Percentiles rank a stretch among this genome's conserved stretches.
phyloP scores from a whole-genome alignment of 2,888 invertebrate genomes.

The Tenthredo distinguenda region DNA sequence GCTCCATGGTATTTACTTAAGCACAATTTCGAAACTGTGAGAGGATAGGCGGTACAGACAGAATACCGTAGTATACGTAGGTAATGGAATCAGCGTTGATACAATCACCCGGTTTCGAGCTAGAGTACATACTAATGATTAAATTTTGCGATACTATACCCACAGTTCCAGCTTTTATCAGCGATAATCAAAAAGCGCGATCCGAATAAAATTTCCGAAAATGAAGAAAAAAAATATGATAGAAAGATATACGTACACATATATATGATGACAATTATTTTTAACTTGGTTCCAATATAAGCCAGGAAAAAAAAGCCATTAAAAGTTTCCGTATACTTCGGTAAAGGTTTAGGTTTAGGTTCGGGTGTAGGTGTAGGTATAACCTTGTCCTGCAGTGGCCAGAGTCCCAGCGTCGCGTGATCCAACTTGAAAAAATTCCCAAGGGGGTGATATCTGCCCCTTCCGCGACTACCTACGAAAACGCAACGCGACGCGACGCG shows the following conservation, averaged over 20 bases:
- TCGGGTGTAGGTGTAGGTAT: constrained; percentile 60
- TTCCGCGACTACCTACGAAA: background rate
- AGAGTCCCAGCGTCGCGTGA: background rate
- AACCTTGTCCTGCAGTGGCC: constrained; percentile 61
- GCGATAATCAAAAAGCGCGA: background rate
- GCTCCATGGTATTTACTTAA: background rate
- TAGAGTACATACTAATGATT: background rate
- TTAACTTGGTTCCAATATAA: constrained; percentile 66
- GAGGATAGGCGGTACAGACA: background rate
- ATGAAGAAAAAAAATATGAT: background rate
- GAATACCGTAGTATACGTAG: background rate
- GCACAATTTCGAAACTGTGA: background rate
- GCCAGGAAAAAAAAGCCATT: constrained; percentile 69
- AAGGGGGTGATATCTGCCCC: constrained; percentile 62
- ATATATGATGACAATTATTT: constrained; percentile 64
- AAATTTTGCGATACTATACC: background rate
- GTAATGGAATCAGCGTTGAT: background rate
- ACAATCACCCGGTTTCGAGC: background rate
- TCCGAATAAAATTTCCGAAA: background rate
- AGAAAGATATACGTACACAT: background rate
- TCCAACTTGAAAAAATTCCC: constrained; percentile 57
- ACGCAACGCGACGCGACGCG: background rate
- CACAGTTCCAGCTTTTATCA: background rate
- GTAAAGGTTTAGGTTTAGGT: background rate
- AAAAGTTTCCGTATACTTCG: constrained; percentile 67